Evolutionary conservation across 2,113 vertebrate genomes (phyloP), one percentile per base, ranked within the genome.

Genomic region (Muntiacus reevesi): DNA sequence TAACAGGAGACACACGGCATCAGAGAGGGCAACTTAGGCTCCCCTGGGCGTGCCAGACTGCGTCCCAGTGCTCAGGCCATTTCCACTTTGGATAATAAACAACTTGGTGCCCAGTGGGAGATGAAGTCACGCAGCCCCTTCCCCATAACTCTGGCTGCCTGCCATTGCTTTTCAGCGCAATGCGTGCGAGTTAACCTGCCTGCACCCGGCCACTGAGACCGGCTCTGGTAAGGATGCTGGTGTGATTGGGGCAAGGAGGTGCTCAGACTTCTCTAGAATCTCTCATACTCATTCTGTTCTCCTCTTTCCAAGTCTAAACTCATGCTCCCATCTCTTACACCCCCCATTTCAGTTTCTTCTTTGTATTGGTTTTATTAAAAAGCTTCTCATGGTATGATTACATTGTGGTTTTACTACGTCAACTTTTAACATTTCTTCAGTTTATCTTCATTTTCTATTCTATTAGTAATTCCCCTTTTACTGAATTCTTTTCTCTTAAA

Each of bases 161-260:
- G 62, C 16, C 62, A 36, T 4, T 43, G 50, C n/a, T n/a, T 67
- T 87, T 87, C 60, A 67, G 60, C 2, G 1, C 30, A 36, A 33
- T 0, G 2, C 6, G 2, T 36, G 86, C 0, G 19, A 50, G 43
- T 67, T 11, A 17, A n/a, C 9, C 60, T 14, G 6, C 47, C 6
- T 74, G n/a, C 50, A 28, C 87, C 3, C 2, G 28, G 47, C 87
- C 33, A n/a, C 47, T 7, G 25, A 71, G 25, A 74, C 19, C 6
- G 16, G 36, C 87, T 55, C 43, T 36, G 64, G 87, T 89, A 74
- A 89, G 50, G 50, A 40, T 13, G 6, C 33, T 8, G 50, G 25
- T 52, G 86, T 25, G 30, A 27, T 3, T 7, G 33, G 45, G 40
- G 60, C 45, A 27, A 25, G 45, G 45, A 87, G 45, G 52, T 52